Evolutionary conservation across 2,113 vertebrate species (phyloP).

Genomic region (Columbina picui): DNA sequence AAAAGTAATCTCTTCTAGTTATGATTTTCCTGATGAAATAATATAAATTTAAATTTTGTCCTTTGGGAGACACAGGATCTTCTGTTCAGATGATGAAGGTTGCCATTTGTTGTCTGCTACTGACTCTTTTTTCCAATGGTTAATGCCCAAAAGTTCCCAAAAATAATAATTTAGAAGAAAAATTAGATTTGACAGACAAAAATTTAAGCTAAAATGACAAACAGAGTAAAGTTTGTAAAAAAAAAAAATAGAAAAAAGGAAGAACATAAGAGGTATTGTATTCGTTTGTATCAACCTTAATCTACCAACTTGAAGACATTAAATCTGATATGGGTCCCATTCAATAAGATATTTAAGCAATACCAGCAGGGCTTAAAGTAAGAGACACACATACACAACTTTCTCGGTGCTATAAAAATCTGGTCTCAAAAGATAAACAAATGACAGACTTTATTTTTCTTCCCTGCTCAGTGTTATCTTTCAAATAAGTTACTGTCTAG

Average conservation of each 20-base stretch:
- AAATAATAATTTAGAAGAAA: neutral
- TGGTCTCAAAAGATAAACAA: neutral
- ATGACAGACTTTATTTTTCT: neutral
- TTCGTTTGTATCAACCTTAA: neutral
- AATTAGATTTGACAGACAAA: neutral
- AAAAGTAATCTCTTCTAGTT: slow-evolving; percentile 39
- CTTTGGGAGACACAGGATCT: neutral
- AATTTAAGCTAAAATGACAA: neutral
- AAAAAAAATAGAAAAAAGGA: neutral
- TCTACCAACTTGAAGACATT: neutral
- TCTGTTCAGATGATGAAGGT: neutral
- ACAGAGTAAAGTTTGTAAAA: neutral
- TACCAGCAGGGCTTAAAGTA: neutral
- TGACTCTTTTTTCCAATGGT: neutral
- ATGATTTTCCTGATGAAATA: slow-evolving; percentile 26
- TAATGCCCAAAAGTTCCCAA: neutral
- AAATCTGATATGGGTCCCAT: neutral
- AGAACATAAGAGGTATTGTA: neutral
- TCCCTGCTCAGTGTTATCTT: neutral
- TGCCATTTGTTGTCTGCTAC: neutral
- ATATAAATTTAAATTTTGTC: neutral
- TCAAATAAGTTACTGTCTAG: neutral
- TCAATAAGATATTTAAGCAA: neutral
- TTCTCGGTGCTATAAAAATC: neutral
- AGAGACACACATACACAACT: neutral